These are phyloP conservation scores for Gymnorhina tibicen DNA, from an alignment of 2,113 vertebrate genomes.

Conservation along the genomic window DNA sequence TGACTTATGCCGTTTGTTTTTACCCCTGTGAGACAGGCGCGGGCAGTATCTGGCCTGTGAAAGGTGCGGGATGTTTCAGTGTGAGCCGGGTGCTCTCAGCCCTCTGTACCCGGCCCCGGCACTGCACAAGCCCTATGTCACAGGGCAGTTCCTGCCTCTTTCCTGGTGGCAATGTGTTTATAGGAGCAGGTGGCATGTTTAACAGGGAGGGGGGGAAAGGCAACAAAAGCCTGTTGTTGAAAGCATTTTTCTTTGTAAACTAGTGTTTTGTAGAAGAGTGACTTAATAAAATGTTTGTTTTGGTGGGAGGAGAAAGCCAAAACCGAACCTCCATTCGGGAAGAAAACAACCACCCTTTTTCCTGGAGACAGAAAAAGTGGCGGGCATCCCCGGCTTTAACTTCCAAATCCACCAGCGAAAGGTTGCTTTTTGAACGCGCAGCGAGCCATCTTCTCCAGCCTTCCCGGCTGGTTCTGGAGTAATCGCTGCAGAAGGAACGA, in stretches of 20 bases:
- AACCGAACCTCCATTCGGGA: neutral
- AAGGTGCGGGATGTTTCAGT: rapidly evolving
- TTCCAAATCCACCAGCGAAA: neutral
- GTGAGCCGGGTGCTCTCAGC: neutral
- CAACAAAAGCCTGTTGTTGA: neutral
- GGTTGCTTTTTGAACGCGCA: neutral
- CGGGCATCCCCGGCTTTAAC: neutral
- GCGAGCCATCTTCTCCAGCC: neutral
- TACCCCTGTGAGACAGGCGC: neutral
- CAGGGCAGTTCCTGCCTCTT: neutral
- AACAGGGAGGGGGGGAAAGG: rapidly evolving
- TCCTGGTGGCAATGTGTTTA: rapidly evolving
- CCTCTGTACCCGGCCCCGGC: neutral
- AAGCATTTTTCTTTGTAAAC: neutral
- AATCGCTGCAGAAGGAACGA: neutral
- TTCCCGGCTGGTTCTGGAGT: neutral
- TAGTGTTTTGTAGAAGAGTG: neutral
- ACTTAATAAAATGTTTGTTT: neutral
- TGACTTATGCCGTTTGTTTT: neutral
- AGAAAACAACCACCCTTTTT: neutral
- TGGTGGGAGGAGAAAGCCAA: neutral
- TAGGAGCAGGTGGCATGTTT: neutral
- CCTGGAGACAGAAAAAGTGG: neutral
- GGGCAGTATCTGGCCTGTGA: rapidly evolving
- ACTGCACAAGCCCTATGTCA: rapidly evolving